Conservation (phyloP, 1,140 invertebrate species). For the Euwallacea similis region DNA sequence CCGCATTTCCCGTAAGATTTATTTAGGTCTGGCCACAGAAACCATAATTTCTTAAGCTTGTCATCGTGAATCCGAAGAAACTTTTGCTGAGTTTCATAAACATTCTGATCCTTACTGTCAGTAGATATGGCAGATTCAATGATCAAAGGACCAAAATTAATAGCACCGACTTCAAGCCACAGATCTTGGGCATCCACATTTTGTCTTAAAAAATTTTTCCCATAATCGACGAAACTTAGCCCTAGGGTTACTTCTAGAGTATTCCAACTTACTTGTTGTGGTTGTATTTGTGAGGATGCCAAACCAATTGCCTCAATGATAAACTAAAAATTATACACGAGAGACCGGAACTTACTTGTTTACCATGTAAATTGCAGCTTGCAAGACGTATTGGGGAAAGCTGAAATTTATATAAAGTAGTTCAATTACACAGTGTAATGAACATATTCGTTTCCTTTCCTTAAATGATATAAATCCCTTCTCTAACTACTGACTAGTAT, state of each 20-base stretch:
- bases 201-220: conserved; percentile 21
- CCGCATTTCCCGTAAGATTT: conserved; percentile 78
- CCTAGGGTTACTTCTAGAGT: neutral
- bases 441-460: too few relatives aligned
- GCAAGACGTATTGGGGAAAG: conserved; percentile 83
- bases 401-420: conserved; percentile 51
- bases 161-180: conserved; percentile 93
- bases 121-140: conserved; percentile 89
- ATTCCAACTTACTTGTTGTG: conserved; percentile 39
- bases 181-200: conserved; percentile 63
- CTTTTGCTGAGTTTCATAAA: conserved; percentile 76
- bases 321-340: conserved; percentile 85
- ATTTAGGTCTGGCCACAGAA: conserved; percentile 77
- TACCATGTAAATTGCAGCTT: conserved; percentile 92
- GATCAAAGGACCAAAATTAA: conserved; percentile 85
- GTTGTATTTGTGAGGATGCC: conserved; percentile 53
- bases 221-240: neutral
- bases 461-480: too few relatives aligned
- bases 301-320: conserved; percentile 71
- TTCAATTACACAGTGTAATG: neutral
- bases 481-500: neutral
- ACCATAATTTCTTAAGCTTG: conserved; percentile 87
- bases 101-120: conserved; percentile 71
- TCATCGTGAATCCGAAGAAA: conserved; percentile 90
- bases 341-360: conserved; percentile 84